Base-by-base conservation (phyloP, 2,888 invertebrate species). In the Adelphocoris suturalis region DNA sequence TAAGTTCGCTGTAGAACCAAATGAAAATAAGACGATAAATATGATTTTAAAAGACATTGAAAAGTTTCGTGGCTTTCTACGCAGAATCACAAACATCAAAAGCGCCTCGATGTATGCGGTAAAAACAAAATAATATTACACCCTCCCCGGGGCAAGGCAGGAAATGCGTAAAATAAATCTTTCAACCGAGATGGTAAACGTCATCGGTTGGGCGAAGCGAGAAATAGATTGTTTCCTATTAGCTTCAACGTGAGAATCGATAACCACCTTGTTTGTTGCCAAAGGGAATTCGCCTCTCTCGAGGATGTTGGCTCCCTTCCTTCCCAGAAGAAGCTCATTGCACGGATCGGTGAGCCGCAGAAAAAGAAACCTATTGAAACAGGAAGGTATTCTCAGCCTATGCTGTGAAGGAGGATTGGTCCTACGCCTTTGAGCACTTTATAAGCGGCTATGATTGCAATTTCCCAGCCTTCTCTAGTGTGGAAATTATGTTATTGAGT, bases 141-240 rank as follows among this genome's bases (percentile, higher is more conserved):
- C n/a, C n/a, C n/a, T 57, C n/a, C n/a, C 57, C 0, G 19, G n/a
- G 57, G 57, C n/a, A 12, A n/a, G 2, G 16, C 5, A n/a, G 68
- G 27, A 68, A 68, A 68, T 23, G 52, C 4, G 52, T 5, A 52
- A 52, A 48, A 52, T 82, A 82, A 82, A 82, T 82, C 82, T 52
- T 52, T 82, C 82, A 52, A 19, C 82, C 55, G 82, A 48, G 82
- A 82, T 52, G 52, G 48, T 27, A 23, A 82, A 23, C 52, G 82
- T 82, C 82, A 82, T 48, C 48, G 48, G 55, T 19, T 52, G 55
- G 82, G 55, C 52, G 82, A 52, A 82, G 82, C 82, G 82, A 52
- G 52, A 82, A 82, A 52, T 82, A 52, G 82, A 52, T 82, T 52
- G 82, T 82, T 82, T 82, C 82, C 82, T 48, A 52, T 52, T 48